A percentile compares a stretch with the other conserved stretches of the same genome.
These are phyloP conservation scores for Cheilosia scutellata DNA, from an alignment of 2,888 invertebrate species.

Conservation along the genomic window DNA sequence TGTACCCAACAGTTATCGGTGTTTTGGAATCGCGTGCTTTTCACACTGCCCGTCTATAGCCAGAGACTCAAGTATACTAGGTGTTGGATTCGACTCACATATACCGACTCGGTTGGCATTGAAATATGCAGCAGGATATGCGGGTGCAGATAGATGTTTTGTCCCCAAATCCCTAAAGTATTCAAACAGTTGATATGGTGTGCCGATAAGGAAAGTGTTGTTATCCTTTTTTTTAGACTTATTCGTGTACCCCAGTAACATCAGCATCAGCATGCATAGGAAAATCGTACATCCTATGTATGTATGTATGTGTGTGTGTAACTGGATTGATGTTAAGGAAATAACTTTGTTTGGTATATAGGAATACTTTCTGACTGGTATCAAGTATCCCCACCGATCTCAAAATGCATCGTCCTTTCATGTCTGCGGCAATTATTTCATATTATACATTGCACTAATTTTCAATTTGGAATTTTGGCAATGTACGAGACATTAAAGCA, in stretches of 20 bases:
- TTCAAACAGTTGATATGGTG: constrained; percentile 70
- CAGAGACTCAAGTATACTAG: constrained; percentile 22
- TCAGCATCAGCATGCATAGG: not conserved
- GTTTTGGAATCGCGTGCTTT: constrained; percentile 71
- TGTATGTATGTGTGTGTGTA: not conserved
- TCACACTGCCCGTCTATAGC: constrained; percentile 46
- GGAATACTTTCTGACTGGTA: not conserved
- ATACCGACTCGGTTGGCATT: constrained; percentile 33
- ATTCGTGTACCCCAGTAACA: not conserved
- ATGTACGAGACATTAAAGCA: constrained; percentile 60
- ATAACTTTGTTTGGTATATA: constrained; percentile 23
- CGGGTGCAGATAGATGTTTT: constrained; percentile 23
- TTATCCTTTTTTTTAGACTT: constrained; percentile 55
- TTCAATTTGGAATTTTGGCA: constrained; percentile 64
- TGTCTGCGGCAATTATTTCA: constrained; percentile 52
- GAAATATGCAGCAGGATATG: constrained; percentile 56
- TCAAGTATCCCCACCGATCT: not conserved
- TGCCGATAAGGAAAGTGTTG: constrained; percentile 57
- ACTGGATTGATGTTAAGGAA: constrained; percentile 24
- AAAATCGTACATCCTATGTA: too few species aligned
- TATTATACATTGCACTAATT: constrained; percentile 58
- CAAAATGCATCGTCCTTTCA: not conserved
- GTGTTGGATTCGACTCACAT: constrained; percentile 40
- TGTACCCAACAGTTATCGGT: constrained; percentile 65
- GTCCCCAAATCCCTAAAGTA: constrained; percentile 62